Evolutionary conservation across 2,797 vertebrate genomes (phyloP).

Genomic region (Eidolon dupreanum): DNA sequence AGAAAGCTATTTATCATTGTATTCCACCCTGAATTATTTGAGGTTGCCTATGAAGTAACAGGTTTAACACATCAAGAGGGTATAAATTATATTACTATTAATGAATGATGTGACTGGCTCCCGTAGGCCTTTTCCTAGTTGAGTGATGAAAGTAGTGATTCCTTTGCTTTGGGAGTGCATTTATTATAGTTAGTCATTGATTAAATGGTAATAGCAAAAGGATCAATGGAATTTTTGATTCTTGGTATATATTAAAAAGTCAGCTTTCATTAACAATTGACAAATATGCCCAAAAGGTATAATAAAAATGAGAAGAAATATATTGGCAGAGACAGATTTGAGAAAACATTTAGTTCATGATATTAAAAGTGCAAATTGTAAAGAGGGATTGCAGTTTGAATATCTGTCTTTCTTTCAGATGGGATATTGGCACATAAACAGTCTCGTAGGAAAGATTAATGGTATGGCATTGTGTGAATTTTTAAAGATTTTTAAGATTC

Average conservation of each 20-base stretch:
- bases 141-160: background rate
- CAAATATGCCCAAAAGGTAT: background rate
- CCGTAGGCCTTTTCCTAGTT: background rate
- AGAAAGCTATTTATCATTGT: slow-evolving; percentile 23
- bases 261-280: slow-evolving; percentile 51
- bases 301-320: slow-evolving; percentile 26
- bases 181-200: slow-evolving; percentile 20
- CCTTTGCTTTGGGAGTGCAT: background rate
- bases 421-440: background rate
- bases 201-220: background rate
- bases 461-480: background rate
- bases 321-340: background rate
- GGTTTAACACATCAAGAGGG: background rate
- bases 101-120: background rate
- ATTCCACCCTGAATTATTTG: background rate
- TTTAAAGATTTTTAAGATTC: background rate
- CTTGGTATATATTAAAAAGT: slow-evolving; percentile 50
- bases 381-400: background rate
- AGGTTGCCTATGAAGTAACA: background rate
- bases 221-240: slow-evolving; percentile 50
- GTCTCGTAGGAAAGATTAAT: background rate
- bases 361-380: background rate
- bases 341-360: background rate
- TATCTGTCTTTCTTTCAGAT: slow-evolving; percentile 28
- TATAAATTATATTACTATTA: background rate